A percentile compares a stretch with the other conserved stretches of the same genome.
phyloP scores from a whole-genome alignment of 2,797 vertebrate genomes.

The Labeo calbasu region DNA sequence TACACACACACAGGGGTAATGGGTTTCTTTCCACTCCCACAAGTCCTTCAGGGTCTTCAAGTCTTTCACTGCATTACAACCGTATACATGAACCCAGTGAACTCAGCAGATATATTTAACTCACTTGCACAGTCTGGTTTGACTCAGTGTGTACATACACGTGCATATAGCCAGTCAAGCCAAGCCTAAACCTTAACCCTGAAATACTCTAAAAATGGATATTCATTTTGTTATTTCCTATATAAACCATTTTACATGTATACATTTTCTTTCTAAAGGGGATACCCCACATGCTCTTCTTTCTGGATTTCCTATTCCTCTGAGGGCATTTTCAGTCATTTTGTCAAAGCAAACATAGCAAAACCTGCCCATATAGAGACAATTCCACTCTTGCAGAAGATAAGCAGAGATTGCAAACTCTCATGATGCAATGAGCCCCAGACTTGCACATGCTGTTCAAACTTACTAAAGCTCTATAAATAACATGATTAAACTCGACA shows the following conservation, averaged over 20 bases:
- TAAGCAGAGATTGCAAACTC: conserved; percentile 17
- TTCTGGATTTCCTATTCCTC: neutral
- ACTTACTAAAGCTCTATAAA: neutral
- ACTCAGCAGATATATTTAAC: conserved; percentile 25
- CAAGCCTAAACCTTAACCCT: neutral
- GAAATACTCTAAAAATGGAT: neutral
- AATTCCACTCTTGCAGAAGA: conserved; percentile 7
- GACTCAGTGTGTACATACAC: neutral
- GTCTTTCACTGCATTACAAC: neutral
- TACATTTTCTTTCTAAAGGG: neutral
- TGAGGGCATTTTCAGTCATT: neutral
- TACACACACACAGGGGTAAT: neutral
- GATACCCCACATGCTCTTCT: neutral
- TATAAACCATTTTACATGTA: neutral
- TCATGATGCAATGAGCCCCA: conserved; percentile 9
- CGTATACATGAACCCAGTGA: conserved; percentile 17
- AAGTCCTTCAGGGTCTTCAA: neutral
- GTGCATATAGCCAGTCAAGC: neutral
- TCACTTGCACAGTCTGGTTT: neutral
- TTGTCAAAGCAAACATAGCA: neutral
- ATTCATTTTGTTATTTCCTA: neutral
- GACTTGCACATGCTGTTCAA: conserved; percentile 16
- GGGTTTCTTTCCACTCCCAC: conserved; percentile 23
- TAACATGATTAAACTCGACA: neutral
- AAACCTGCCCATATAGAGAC: neutral